Percentiles rank a stretch among this genome's conserved stretches.
Conservation (phyloP, 2,888 invertebrate genomes). For the Ochropacha duplaris region DNA sequence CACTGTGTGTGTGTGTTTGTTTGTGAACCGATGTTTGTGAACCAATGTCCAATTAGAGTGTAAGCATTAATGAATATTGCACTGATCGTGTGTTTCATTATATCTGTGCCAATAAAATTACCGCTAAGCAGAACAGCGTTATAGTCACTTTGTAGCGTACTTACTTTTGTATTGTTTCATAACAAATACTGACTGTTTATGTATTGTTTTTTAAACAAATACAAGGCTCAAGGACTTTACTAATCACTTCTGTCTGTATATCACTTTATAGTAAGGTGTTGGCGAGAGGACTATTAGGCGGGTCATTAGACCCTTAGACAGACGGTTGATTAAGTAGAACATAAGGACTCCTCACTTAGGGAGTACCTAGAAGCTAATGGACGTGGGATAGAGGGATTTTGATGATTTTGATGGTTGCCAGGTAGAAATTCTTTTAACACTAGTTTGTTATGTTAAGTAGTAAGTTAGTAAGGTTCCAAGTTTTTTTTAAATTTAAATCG, state of each 20-base stretch:
- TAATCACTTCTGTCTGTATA: background rate
- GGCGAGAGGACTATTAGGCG: background rate
- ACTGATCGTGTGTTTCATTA: constrained; percentile 5
- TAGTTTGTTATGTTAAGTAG: too few species aligned
- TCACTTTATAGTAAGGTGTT: background rate
- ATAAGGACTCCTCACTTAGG: background rate
- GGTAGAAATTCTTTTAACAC: background rate
- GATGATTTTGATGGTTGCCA: background rate
- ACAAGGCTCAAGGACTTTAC: background rate
- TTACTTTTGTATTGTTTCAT: background rate
- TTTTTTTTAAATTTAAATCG: too few species aligned
- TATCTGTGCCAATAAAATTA: background rate
- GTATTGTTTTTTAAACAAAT: background rate
- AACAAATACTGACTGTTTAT: background rate
- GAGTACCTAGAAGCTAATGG: background rate
- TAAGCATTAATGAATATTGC: constrained; percentile 28
- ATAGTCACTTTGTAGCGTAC: background rate
- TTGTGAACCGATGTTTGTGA: constrained; percentile 17
- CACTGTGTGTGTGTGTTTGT: background rate
- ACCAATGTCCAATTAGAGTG: constrained; percentile 24
- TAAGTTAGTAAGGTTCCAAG: too few species aligned
- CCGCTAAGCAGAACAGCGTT: background rate
- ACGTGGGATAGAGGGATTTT: background rate
- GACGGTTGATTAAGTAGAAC: background rate
- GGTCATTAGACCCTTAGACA: background rate